These are phyloP conservation scores for Pollimyrus isidori DNA, from an alignment of 2,113 vertebrate species.

Conservation along the genomic window DNA sequence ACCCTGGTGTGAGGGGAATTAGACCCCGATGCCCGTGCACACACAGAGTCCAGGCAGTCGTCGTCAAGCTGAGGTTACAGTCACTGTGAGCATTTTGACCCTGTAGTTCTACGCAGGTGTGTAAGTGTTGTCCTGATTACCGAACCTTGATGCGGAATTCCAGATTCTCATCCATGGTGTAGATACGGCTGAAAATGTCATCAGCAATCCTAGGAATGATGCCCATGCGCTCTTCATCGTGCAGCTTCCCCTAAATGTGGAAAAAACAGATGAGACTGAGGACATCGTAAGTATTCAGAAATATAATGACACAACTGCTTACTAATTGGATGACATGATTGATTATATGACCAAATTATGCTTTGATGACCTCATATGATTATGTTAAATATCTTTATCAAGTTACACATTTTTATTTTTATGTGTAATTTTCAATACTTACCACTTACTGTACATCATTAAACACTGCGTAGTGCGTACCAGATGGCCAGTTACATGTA, in stretches of 20 bases:
- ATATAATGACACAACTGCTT: not conserved
- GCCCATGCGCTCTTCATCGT: slow-evolving; percentile 86
- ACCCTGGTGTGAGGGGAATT: not conserved
- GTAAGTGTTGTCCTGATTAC: not conserved
- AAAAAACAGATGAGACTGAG: not conserved
- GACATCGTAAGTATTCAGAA: not conserved
- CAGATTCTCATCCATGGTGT: slow-evolving; percentile 91
- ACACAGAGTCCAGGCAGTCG: not conserved
- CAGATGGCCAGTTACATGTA: not conserved
- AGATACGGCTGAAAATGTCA: slow-evolving; percentile 93
- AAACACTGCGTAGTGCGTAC: not conserved
- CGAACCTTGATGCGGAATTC: slow-evolving; percentile 89
- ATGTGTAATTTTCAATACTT: not conserved
- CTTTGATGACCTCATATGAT: not conserved
- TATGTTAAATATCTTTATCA: not conserved
- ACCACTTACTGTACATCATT: not conserved
- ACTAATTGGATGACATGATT: not conserved
- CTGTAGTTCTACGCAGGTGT: not conserved
- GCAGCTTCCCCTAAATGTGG: slow-evolving; percentile 73
- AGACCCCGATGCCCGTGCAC: not conserved
- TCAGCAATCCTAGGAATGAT: slow-evolving; percentile 88
- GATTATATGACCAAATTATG: not conserved
- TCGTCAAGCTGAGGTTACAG: not conserved
- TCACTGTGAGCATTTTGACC: not conserved
- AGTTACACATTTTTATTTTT: not conserved